Conservation (phyloP, 2,888 invertebrate genomes). For the Ormyrus thymus region DNA sequence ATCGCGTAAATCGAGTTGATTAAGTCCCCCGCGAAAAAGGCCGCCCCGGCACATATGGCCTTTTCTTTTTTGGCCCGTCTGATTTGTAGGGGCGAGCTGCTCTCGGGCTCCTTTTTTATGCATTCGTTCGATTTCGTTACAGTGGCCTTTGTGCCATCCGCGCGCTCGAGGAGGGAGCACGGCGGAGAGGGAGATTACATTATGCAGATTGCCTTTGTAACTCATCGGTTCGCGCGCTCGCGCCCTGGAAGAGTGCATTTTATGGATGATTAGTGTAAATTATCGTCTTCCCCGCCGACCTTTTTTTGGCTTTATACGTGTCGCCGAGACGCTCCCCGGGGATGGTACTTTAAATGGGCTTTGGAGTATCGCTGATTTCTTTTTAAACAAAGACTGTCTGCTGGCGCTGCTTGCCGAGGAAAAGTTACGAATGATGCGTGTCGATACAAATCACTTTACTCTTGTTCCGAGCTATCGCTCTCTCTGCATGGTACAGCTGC, state of each 20-base stretch:
- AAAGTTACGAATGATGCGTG: too few relatives aligned
- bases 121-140: constrained; percentile 24
- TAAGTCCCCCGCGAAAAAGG: constrained; percentile 27
- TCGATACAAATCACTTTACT: too few relatives aligned
- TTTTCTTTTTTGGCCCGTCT: not conserved
- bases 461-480: too few relatives aligned
- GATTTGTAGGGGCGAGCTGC: constrained; percentile 3
- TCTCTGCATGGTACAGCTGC: too few relatives aligned
- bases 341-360: not conserved
- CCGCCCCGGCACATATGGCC: constrained; percentile 39
- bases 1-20: constrained; percentile 51
- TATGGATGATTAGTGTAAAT: constrained; percentile 54
- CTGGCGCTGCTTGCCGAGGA: too few relatives aligned
- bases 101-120: not conserved
- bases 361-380: constrained; percentile 6
- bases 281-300: constrained; percentile 28
- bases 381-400: constrained; percentile 30
- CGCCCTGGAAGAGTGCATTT: constrained; percentile 36
- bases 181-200: constrained; percentile 25
- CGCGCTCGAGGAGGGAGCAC: not conserved
- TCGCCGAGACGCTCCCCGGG: not conserved
- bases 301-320: not conserved
- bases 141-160: not conserved
- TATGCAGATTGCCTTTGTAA: constrained; percentile 47
- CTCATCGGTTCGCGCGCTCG: constrained; percentile 21